Conservation (phyloP, 1,140 invertebrate species). For the Helicoverpa zea region DNA sequence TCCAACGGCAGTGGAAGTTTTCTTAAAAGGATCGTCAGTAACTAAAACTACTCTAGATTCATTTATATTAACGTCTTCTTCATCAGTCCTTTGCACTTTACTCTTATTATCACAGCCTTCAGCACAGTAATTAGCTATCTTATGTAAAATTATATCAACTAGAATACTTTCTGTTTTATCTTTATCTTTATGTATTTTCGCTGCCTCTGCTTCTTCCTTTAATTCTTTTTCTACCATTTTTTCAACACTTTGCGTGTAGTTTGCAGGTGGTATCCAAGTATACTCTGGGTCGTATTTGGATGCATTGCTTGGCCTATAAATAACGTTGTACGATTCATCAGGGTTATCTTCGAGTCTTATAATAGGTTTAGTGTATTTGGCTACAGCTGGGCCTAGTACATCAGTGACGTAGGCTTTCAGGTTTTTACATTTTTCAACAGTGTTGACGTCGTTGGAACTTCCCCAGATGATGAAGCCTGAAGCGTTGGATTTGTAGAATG, state of each 20-base stretch:
- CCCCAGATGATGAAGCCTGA: constrained; percentile 92
- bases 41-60: not conserved
- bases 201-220: constrained; percentile 57
- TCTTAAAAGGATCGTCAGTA: constrained; percentile 34
- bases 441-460: constrained; percentile 90
- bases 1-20: not conserved
- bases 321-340: constrained; percentile 41
- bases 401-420: constrained; percentile 88
- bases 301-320: constrained; percentile 2
- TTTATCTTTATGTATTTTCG: constrained; percentile 52
- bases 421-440: constrained; percentile 88
- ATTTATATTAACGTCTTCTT: not conserved
- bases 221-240: constrained; percentile 69
- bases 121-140: constrained; percentile 43
- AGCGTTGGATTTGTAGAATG: constrained; percentile 86
- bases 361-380: constrained; percentile 70
- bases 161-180: constrained; percentile 51
- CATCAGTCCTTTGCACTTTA: constrained; percentile 1
- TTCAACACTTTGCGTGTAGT: constrained; percentile 65
- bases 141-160: constrained; percentile 53
- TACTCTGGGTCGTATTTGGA: constrained; percentile 65
- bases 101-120: constrained; percentile 35
- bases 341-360: constrained; percentile 51
- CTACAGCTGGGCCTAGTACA: constrained; percentile 88
- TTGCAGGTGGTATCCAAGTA: constrained; percentile 63